A percentile compares a stretch with the other conserved stretches of the same genome.
These are phyloP conservation scores for Anthonomus grandis DNA, from an alignment of 1,140 invertebrate species.

Conservation along the genomic window DNA sequence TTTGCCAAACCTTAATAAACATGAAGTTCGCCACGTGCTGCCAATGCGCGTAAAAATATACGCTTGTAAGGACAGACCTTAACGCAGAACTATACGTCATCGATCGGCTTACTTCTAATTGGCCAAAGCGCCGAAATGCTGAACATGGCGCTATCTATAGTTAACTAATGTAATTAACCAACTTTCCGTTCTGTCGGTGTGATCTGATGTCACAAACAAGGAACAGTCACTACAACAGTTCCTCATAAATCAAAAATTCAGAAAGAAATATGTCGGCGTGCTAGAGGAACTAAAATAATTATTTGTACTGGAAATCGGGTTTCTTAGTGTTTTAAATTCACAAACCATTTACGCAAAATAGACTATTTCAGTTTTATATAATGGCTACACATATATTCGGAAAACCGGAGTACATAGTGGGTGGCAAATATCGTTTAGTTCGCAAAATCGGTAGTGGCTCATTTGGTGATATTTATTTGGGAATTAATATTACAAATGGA, in stretches of 20 bases:
- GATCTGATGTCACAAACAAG: slow-evolving; percentile 45
- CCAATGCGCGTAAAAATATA: too few species aligned
- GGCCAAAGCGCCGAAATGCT: too few species aligned
- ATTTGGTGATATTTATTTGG: slow-evolving; percentile 98
- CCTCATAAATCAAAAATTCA: too few species aligned
- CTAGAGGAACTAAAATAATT: slow-evolving; percentile 45
- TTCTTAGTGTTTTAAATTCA: slow-evolving; percentile 38
- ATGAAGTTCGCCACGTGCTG: too few species aligned
- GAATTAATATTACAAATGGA: slow-evolving; percentile 93
- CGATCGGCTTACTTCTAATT: too few species aligned
- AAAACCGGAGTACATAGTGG: slow-evolving; percentile 62
- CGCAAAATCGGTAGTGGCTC: slow-evolving; percentile 98
- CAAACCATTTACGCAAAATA: slow-evolving; percentile 30
- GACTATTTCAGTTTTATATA: slow-evolving; percentile 35
- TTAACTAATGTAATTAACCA: too few species aligned
- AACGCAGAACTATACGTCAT: too few species aligned
- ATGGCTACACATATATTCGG: slow-evolving; percentile 39
- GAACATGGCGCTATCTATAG: too few species aligned
- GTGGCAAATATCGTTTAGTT: slow-evolving; percentile 90
- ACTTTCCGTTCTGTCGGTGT: too few species aligned
- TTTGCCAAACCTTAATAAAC: too few species aligned
- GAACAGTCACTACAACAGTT: slow-evolving; percentile 48
- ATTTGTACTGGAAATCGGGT: slow-evolving; percentile 41
- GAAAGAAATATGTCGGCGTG: slow-evolving; percentile 48
- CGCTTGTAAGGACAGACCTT: too few species aligned